A percentile compares a stretch with the other conserved stretches of the same genome.
Evolutionary conservation across 2,888 invertebrate genomes (phyloP).

Genomic region (Epistrophella euchroma): DNA sequence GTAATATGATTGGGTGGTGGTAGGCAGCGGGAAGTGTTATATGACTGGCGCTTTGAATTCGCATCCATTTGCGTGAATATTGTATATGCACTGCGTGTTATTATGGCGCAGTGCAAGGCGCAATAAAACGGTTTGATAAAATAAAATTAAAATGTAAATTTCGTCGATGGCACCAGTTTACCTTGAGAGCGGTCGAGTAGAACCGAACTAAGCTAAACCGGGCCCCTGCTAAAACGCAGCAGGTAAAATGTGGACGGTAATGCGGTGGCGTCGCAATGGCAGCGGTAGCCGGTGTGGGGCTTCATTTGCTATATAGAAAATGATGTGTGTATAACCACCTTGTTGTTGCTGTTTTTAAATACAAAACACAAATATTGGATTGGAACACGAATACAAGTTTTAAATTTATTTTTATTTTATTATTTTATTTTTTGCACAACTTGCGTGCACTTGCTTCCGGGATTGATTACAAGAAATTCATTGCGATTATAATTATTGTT

Average conservation of each 20-base stretch:
- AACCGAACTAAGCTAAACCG: slow-evolving; percentile 8
- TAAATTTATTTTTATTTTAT: slow-evolving; percentile 41
- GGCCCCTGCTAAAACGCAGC: slow-evolving; percentile 42
- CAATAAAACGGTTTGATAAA: slow-evolving; percentile 55
- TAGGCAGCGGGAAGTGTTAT: slow-evolving; percentile 15
- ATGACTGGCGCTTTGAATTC: slow-evolving; percentile 53
- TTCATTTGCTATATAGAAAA: slow-evolving; percentile 6
- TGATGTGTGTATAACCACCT: neutral
- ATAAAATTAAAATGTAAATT: slow-evolving; percentile 68
- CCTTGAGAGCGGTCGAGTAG: slow-evolving; percentile 74
- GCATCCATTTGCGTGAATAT: slow-evolving; percentile 68
- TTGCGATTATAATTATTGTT: neutral
- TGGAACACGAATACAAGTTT: slow-evolving; percentile 61
- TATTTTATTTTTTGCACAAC: slow-evolving; percentile 58
- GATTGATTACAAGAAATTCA: slow-evolving; percentile 62
- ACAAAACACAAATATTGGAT: slow-evolving; percentile 41
- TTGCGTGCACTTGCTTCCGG: slow-evolving; percentile 72
- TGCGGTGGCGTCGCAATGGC: neutral
- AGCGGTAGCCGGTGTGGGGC: neutral
- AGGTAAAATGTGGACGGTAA: slow-evolving; percentile 46
- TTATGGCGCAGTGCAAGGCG: slow-evolving; percentile 67
- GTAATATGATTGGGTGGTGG: slow-evolving; percentile 15
- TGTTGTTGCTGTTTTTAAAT: slow-evolving; percentile 26
- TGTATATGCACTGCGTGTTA: slow-evolving; percentile 67
- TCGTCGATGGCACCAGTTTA: slow-evolving; percentile 73